Conservation (phyloP, 2,888 invertebrate genomes). For the Psococerastis gibbosa region DNA sequence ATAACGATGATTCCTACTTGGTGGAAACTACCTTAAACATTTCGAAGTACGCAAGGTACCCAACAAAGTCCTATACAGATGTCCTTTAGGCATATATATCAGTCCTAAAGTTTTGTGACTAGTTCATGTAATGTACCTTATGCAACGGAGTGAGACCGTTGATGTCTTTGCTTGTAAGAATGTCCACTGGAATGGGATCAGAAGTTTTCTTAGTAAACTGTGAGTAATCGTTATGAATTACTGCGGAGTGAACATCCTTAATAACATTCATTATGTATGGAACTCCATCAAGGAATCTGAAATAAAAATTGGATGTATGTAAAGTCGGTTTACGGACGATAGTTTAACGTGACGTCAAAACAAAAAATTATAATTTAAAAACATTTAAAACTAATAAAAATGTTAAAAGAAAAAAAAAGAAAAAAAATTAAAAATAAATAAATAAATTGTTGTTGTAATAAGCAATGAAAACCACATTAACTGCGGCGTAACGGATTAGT, state of each 20-base stretch:
- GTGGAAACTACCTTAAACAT: no score
- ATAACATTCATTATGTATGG: constrained; percentile 79
- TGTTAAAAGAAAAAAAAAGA: neutral
- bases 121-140: constrained; percentile 46
- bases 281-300: constrained; percentile 66
- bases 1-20: no score
- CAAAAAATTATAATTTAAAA: neutral
- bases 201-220: constrained; percentile 42
- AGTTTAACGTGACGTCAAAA: no score
- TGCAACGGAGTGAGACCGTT: constrained; percentile 74
- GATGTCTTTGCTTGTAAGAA: constrained; percentile 54
- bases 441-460: no score
- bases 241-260: constrained; percentile 59
- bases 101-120: no score
- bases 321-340: no score
- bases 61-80: no score
- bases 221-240: constrained; percentile 57
- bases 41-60: no score
- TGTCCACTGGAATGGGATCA: constrained; percentile 47
- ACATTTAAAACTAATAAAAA: neutral
- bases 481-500: no score
- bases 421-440: no score
- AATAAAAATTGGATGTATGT: neutral
- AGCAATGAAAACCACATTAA: no score
- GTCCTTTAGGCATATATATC: no score